phyloP scores from a whole-genome alignment of 2,888 invertebrate genomes.

The Homarus gammarus region DNA sequence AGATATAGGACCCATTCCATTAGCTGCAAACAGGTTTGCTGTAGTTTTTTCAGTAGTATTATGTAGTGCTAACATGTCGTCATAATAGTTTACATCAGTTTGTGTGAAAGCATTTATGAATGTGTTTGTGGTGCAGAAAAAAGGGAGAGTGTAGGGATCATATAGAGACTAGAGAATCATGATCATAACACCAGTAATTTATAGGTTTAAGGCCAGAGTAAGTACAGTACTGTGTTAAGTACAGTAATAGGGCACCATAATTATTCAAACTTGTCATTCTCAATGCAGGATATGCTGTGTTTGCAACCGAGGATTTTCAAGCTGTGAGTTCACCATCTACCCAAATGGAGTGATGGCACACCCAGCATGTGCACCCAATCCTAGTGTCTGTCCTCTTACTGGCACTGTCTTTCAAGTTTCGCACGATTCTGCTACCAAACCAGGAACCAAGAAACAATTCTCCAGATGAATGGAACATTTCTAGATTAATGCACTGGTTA shows the following conservation, averaged over 20 bases:
- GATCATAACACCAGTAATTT: too few relatives aligned
- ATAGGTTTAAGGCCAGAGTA: too few relatives aligned
- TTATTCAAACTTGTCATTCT: not conserved
- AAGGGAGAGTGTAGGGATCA: too few relatives aligned
- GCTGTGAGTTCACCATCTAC: conserved; percentile 80
- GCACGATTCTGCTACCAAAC: not conserved
- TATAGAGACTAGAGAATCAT: too few relatives aligned
- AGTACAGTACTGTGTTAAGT: too few relatives aligned
- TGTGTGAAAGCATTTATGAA: too few relatives aligned
- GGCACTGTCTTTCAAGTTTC: conserved; percentile 73
- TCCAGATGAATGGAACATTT: not conserved
- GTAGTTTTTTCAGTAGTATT: too few relatives aligned
- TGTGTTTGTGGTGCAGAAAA: too few relatives aligned
- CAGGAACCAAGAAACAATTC: not conserved
- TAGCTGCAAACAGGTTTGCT: conserved; percentile 58
- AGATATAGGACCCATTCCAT: conserved; percentile 70
- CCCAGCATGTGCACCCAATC: conserved; percentile 78
- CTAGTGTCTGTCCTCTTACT: conserved; percentile 77
- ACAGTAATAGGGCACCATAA: not conserved
- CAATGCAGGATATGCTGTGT: conserved; percentile 69
- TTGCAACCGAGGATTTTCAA: conserved; percentile 75
- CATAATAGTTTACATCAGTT: too few relatives aligned
- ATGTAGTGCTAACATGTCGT: too few relatives aligned
- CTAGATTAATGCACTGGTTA: too few relatives aligned
- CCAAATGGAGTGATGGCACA: conserved; percentile 80